These are phyloP conservation scores for Leptodactylus fallax DNA, from an alignment of 2,797 vertebrate species.

Conservation along the genomic window DNA sequence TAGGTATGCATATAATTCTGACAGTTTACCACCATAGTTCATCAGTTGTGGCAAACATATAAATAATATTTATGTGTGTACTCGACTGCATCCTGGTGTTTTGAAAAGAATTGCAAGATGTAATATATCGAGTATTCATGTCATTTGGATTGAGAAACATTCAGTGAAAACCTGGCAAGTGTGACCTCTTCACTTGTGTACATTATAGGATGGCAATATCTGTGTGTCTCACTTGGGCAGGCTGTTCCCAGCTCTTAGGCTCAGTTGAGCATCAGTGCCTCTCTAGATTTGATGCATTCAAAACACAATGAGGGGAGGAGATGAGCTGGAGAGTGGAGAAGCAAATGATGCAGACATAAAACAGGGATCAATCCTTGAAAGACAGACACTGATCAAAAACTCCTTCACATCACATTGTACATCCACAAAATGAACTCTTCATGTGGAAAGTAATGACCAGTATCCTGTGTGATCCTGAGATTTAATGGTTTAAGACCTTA, in stretches of 20 bases:
- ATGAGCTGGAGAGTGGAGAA: conserved; percentile 68
- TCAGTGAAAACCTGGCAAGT: conserved; percentile 46
- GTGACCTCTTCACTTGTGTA: conserved; percentile 49
- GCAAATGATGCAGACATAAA: conserved; percentile 71
- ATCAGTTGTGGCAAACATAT: conserved; percentile 19
- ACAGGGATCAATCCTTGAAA: conserved; percentile 63
- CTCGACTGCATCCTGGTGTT: conserved; percentile 31
- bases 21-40: not conserved
- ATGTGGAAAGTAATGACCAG: conserved; percentile 72
- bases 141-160: conserved; percentile 32
- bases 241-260: conserved; percentile 49
- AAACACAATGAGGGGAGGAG: conserved; percentile 70
- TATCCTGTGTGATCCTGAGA: conserved; percentile 69
- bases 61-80: conserved; percentile 12
- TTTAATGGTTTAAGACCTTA: conserved; percentile 70
- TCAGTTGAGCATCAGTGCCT: conserved; percentile 65
- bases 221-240: conserved; percentile 47
- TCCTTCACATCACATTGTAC: conserved; percentile 64
- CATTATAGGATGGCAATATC: conserved; percentile 44
- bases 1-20: conserved; percentile 6
- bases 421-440: conserved; percentile 73
- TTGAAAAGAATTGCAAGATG: not conserved
- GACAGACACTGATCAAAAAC: conserved; percentile 64
- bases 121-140: conserved; percentile 11
- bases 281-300: conserved; percentile 71